These are phyloP conservation scores for Lerema accius DNA, from an alignment of 1,140 invertebrate species.

Conservation along the genomic window DNA sequence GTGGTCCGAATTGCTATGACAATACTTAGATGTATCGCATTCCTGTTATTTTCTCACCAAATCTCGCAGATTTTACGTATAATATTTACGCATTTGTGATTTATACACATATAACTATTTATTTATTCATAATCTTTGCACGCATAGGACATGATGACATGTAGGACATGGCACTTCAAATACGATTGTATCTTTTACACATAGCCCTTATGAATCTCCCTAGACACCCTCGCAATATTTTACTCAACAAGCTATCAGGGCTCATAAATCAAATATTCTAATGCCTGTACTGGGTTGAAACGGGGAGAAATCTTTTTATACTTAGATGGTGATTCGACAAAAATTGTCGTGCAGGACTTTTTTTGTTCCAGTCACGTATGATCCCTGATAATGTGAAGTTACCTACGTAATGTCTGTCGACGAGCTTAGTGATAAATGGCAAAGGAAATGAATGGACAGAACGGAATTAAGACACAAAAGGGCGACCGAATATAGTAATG, in stretches of 20 bases:
- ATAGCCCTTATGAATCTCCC: constrained; percentile 38
- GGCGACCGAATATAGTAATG: background rate
- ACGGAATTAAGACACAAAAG: constrained; percentile 16
- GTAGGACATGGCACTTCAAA: constrained; percentile 11
- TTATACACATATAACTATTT: too few relatives aligned
- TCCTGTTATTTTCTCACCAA: too few relatives aligned
- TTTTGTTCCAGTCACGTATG: constrained; percentile 46
- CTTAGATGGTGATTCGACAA: constrained; percentile 53
- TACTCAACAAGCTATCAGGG: constrained; percentile 63
- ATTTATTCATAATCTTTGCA: background rate
- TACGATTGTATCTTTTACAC: constrained; percentile 26
- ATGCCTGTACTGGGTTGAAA: constrained; percentile 48
- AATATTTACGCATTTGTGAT: too few relatives aligned
- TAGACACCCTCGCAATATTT: constrained; percentile 73
- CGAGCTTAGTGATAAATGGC: constrained; percentile 38
- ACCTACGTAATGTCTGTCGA: background rate
- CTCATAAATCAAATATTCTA: constrained; percentile 72
- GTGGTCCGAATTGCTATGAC: too few relatives aligned
- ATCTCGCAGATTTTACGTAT: too few relatives aligned
- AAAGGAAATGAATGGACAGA: constrained; percentile 29
- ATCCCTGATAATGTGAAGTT: constrained; percentile 33
- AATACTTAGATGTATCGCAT: too few relatives aligned
- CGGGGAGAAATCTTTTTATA: constrained; percentile 66
- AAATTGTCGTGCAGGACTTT: constrained; percentile 41
- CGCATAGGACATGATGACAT: background rate